phyloP scores from a whole-genome alignment of 2,797 vertebrate genomes.

The Periparus ater region DNA sequence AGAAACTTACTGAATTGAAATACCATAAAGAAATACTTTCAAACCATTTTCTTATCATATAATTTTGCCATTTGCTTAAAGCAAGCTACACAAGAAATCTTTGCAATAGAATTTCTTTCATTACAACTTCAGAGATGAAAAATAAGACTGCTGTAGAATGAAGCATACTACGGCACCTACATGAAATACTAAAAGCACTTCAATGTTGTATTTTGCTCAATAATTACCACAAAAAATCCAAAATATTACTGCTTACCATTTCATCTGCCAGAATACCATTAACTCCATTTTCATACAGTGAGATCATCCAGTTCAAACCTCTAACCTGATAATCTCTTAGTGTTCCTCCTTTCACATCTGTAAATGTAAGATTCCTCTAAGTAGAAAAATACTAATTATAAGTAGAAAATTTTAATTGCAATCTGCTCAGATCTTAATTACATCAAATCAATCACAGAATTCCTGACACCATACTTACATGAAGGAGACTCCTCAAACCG shows the following conservation, averaged over 20 bases:
- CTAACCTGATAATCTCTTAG: constrained; percentile 88
- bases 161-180: not conserved
- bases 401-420: not conserved
- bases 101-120: not conserved
- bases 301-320: constrained; percentile 91
- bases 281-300: constrained; percentile 89
- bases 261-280: constrained; percentile 91
- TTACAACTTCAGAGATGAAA: not conserved
- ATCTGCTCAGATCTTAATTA: not conserved
- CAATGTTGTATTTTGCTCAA: not conserved
- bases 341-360: constrained; percentile 87
- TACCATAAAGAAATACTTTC: not conserved
- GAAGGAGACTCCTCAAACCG: constrained; percentile 89
- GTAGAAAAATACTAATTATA: constrained; percentile 1
- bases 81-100: not conserved
- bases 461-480: constrained; percentile 72
- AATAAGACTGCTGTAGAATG: not conserved
- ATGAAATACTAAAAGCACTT: not conserved
- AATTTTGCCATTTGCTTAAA: not conserved
- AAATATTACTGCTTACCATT: constrained; percentile 81
- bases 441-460: not conserved
- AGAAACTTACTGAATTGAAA: constrained; percentile 30
- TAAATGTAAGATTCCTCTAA: constrained; percentile 57
- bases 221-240: not conserved
- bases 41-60: not conserved